phyloP scores from a whole-genome alignment of 1,140 invertebrate genomes.

The Adoxophyes honmai region DNA sequence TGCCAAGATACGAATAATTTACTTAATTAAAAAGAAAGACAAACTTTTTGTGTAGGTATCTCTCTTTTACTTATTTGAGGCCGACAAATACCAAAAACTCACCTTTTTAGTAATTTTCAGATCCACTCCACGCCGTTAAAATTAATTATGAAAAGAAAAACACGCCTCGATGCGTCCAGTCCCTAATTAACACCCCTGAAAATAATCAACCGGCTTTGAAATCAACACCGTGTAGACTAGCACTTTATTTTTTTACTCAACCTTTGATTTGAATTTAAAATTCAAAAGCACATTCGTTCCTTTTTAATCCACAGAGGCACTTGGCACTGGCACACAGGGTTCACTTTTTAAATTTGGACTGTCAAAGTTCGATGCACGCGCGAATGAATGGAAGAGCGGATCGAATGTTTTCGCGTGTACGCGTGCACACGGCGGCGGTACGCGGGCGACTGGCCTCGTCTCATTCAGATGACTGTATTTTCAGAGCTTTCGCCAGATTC shows the following conservation, averaged over 20 bases:
- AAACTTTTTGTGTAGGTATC: too few species aligned
- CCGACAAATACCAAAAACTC: background rate
- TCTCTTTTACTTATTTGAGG: too few species aligned
- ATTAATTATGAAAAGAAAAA: background rate
- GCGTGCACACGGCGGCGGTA: background rate
- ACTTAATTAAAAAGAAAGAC: too few species aligned
- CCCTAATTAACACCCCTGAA: background rate
- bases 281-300: background rate
- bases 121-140: background rate
- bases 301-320: too few species aligned
- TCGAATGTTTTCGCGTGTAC: background rate
- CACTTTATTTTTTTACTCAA: background rate
- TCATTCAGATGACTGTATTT: constrained; percentile 14
- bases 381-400: background rate
- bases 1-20: too few species aligned
- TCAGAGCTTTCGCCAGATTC: constrained; percentile 15
- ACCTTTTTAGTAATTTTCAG: background rate
- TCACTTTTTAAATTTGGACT: background rate
- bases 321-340: constrained; percentile 2
- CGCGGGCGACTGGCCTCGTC: constrained; percentile 4
- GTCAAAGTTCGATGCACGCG: constrained; percentile 5
- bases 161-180: background rate
- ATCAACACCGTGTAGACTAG: background rate
- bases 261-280: background rate
- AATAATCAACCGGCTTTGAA: constrained; percentile 2